Percentiles rank a stretch among this genome's conserved stretches.
Evolutionary conservation across 37 sponge, comb jelly and placozoan species (phyloP).

Genomic region (Cladorhizidae sp.): DNA sequence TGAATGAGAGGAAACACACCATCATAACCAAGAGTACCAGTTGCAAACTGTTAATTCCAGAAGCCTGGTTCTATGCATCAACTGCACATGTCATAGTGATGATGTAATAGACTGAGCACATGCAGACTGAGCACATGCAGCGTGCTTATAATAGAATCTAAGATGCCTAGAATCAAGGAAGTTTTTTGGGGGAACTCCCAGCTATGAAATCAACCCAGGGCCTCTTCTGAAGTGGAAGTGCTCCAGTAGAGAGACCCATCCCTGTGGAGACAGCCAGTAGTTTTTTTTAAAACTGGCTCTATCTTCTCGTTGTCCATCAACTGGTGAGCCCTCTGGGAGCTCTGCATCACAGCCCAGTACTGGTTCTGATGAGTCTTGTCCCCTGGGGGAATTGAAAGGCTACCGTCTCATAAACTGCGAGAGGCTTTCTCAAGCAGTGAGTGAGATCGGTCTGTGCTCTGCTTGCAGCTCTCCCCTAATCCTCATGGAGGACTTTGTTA

Average conservation of each 20-base stretch:
- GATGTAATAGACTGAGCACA: neutral
- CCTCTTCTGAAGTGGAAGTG: neutral
- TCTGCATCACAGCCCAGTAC: slow-evolving; percentile 1
- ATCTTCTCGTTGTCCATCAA: neutral
- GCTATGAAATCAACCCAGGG: neutral
- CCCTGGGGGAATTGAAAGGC: slow-evolving; percentile 2
- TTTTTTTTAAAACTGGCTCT: slow-evolving; percentile 9
- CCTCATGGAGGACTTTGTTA: slow-evolving; percentile 6
- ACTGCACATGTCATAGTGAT: neutral
- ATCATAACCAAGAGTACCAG: too few species aligned
- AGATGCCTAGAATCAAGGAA: neutral
- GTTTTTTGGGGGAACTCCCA: neutral
- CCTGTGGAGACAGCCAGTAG: slow-evolving; percentile 10
- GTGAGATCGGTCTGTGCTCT: too few species aligned
- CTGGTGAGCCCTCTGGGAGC: neutral
- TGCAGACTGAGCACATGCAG: neutral
- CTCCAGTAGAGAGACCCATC: slow-evolving; percentile 18
- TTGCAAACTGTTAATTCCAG: neutral
- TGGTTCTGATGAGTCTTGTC: slow-evolving; percentile 5
- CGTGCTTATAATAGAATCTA: neutral
- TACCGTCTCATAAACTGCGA: too few species aligned
- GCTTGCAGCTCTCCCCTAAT: slow-evolving; percentile 17
- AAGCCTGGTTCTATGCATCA: neutral
- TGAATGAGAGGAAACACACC: neutral
- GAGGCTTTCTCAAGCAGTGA: too few species aligned